phyloP scores from a whole-genome alignment of 2,113 vertebrate genomes.

The Lagopus muta region DNA sequence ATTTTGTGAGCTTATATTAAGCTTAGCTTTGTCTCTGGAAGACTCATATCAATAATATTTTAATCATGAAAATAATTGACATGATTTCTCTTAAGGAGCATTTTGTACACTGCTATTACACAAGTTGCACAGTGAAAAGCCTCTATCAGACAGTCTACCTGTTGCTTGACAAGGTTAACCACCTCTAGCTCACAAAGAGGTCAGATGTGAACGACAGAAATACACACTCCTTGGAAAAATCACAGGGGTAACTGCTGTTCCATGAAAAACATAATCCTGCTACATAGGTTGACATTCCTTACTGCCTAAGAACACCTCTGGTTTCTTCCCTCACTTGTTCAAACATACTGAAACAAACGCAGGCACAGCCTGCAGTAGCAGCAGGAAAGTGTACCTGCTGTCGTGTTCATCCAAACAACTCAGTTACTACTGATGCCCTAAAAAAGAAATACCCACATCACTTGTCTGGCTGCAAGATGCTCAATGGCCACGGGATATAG shows the following conservation, averaged over 20 bases:
- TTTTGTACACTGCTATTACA: not conserved
- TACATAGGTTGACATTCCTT: not conserved
- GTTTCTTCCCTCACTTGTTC: not conserved
- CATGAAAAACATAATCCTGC: not conserved
- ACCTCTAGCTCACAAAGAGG: not conserved
- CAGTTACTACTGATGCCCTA: not conserved
- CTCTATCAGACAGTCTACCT: not conserved
- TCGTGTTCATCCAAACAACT: not conserved
- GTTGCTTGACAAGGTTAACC: not conserved
- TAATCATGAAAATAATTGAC: not conserved
- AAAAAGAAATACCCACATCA: rapidly evolving
- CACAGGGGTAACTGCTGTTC: not conserved
- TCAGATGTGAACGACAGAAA: not conserved
- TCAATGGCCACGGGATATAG: not conserved
- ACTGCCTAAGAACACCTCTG: not conserved
- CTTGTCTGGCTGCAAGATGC: not conserved
- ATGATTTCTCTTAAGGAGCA: not conserved
- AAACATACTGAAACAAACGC: not conserved
- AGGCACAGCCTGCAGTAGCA: not conserved
- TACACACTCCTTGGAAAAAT: not conserved
- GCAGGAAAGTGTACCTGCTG: rapidly evolving
- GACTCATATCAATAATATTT: not conserved
- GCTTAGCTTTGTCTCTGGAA: not conserved
- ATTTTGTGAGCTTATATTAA: not conserved
- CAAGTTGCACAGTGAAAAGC: not conserved